Conservation (phyloP, 2,113 vertebrate genomes). For the Cynoglossus semilaevis region DNA sequence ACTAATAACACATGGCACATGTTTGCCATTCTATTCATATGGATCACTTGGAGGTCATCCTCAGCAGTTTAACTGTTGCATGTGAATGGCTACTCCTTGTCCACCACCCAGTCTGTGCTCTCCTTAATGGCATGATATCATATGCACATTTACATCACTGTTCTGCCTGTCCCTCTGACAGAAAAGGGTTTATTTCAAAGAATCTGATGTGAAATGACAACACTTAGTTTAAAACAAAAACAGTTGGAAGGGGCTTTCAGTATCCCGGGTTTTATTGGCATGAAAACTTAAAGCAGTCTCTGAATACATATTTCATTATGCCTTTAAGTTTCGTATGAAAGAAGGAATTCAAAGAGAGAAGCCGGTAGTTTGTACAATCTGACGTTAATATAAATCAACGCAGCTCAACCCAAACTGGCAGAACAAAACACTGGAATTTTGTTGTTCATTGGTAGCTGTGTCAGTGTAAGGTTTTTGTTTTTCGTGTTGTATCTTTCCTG, state of each 20-base stretch:
- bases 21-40: too few species aligned
- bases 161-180: slow-evolving; percentile 52
- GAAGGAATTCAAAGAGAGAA: slow-evolving; percentile 34
- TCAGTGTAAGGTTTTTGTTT: slow-evolving; percentile 44
- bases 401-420: slow-evolving; percentile 53
- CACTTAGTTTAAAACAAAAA: slow-evolving; percentile 6
- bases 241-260: slow-evolving; percentile 7
- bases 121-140: slow-evolving; percentile 42
- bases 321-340: slow-evolving; percentile 40
- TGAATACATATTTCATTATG: slow-evolving; percentile 20
- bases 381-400: slow-evolving; percentile 35
- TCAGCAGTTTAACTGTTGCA: too few species aligned
- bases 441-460: slow-evolving; percentile 27
- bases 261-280: slow-evolving; percentile 8
- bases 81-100: too few species aligned
- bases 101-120: too few species aligned
- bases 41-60: too few species aligned
- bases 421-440: slow-evolving; percentile 25
- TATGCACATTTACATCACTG: slow-evolving; percentile 61
- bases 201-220: slow-evolving; percentile 19
- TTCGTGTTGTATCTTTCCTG: slow-evolving; percentile 21
- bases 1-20: too few species aligned
- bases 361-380: slow-evolving; percentile 34
- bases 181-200: slow-evolving; percentile 35
- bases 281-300: slow-evolving; percentile 18